Percentiles rank a stretch among this genome's conserved stretches.
phyloP scores from a whole-genome alignment of 2,113 vertebrate genomes.

The Nymphicus hollandicus region DNA sequence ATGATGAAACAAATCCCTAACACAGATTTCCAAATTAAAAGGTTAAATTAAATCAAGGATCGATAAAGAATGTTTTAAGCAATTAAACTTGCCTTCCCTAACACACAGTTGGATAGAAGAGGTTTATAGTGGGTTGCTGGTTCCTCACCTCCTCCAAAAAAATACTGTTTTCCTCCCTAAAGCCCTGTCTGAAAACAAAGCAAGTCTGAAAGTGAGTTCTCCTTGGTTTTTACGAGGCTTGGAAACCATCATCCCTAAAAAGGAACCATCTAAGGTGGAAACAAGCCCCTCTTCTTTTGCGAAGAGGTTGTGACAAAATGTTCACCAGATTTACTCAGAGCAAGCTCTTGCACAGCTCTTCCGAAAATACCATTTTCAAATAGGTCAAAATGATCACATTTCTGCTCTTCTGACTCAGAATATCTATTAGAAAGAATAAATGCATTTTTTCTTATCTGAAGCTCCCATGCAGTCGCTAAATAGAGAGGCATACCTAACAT shows the following conservation, averaged over 20 bases:
- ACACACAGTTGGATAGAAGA: not conserved
- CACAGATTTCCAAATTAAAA: not conserved
- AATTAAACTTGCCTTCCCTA: not conserved
- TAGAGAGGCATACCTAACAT: not conserved
- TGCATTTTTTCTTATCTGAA: not conserved
- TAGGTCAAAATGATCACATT: not conserved
- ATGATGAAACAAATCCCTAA: not conserved
- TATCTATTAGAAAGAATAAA: not conserved
- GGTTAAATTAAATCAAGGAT: not conserved
- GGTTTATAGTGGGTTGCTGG: not conserved
- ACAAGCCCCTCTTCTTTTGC: not conserved
- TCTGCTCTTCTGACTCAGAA: not conserved
- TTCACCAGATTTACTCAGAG: not conserved
- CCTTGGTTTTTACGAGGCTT: not conserved
- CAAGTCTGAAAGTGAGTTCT: not conserved
- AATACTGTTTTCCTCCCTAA: not conserved
- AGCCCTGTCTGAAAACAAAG: not conserved
- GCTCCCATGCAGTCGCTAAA: not conserved
- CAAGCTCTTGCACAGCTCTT: not conserved
- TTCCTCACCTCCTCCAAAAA: not conserved
- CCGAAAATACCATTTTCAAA: not conserved
- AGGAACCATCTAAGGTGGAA: not conserved
- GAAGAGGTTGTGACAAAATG: not conserved
- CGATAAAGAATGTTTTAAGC: not conserved
- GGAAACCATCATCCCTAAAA: not conserved